Base-by-base conservation (phyloP, 2,888 invertebrate species). In the Lasiommata megera region DNA sequence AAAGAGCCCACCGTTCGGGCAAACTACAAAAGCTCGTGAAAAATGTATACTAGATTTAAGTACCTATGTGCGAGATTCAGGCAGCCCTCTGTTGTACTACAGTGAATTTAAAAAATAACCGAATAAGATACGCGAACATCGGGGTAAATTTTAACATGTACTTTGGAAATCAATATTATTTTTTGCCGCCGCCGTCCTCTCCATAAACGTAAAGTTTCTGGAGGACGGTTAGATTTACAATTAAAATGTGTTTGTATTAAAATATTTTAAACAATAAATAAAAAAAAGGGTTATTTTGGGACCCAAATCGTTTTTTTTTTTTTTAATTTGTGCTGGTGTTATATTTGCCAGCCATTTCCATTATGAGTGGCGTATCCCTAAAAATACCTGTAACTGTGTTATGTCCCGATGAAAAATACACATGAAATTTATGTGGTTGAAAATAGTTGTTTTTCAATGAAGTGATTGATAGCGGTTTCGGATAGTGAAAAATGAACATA, bases 11-110 rank as follows among this genome's bases (percentile, higher is more conserved):
- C 47, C 50, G 54, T 51, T 47, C 52, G 52, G 57, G 41, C 36
- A 56, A 52, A 55, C 54, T 55, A 62, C 62, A 62, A 62, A 62
- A 60, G 62, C 57, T 60, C 47, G 51, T 60, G 62, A 60, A 62
- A 62, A 62, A 60, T 62, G 51, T 60, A 57, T 54, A 60, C 52
- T 38, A 60, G 54, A 57, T 55, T 62, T 62, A 60, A 60, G 60
- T 60, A 55, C 57, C 55, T 52, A 52, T 46, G 62, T 56, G 54
- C 40, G 36, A 53, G 53, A 58, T 55, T 52, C 56, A 52, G 40
- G 44, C 40, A 48, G 52, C 60, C 44, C 52, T 46, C 44, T 47
- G n/a, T n/a, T n/a, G 48, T 57, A 36, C 31, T 48, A 48, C 8
- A 54, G 43, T 11, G 43, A 31, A 58, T 58, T 54, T 54, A 54